Conservation (phyloP, 2,113 vertebrate species). For the Lanius collurio region DNA sequence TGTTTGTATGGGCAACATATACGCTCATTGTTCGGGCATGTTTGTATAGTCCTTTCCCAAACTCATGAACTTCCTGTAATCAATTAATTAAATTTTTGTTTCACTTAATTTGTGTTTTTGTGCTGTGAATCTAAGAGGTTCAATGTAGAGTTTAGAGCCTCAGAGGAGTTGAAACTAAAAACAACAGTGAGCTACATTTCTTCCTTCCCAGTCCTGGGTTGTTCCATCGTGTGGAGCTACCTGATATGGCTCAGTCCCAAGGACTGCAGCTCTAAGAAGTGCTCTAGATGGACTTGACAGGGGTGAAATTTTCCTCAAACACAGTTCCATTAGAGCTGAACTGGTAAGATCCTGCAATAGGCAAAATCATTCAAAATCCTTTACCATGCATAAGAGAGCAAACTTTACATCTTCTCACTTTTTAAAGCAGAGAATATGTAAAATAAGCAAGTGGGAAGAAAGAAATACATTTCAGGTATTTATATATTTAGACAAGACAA, state of each 20-base stretch:
- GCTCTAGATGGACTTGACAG: neutral
- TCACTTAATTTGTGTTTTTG: neutral
- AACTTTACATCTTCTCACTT: neutral
- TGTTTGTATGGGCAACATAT: slow-evolving; percentile 30
- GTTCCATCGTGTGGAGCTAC: neutral
- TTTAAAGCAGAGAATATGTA: neutral
- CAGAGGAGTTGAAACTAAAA: neutral
- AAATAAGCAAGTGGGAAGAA: neutral
- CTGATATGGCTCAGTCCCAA: rapidly evolving
- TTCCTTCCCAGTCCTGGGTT: neutral
- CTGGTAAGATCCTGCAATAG: neutral
- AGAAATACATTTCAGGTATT: neutral
- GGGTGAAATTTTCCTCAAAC: neutral
- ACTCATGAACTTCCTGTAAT: slow-evolving; percentile 38
- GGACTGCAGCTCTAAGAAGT: neutral
- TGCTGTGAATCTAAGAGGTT: neutral
- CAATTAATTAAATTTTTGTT: slow-evolving; percentile 43
- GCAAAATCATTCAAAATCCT: neutral
- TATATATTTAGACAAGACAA: neutral
- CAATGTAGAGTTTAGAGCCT: neutral
- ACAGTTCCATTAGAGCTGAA: neutral
- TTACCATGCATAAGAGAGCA: neutral
- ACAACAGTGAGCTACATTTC: neutral
- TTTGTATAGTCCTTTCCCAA: slow-evolving; percentile 31
- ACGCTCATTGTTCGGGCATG: slow-evolving; percentile 39